Base-by-base conservation (phyloP, 2,797 vertebrate species). In the Siniperca obscura region DNA sequence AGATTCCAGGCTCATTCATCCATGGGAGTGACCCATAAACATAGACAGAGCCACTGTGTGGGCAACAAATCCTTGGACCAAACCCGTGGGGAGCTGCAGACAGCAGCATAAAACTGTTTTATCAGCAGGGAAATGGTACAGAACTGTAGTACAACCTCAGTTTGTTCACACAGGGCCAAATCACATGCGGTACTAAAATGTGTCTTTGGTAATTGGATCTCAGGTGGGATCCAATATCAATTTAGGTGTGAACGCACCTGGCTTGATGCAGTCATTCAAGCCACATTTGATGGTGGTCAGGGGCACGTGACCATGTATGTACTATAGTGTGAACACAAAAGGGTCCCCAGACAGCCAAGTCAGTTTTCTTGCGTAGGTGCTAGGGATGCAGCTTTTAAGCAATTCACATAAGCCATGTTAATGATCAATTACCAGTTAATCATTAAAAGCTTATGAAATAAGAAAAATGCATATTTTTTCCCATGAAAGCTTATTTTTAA, bases 21-120 rank as follows among this genome's bases (percentile, higher is more conserved):
- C 74, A 22, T 19, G 78, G 77, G 84, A 50, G 71, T 50, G 73
- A 81, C 38, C 80, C 76, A 83, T 74, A 70, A 78, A 79, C 66
- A 53, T 78, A 80, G 70, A 56, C 19, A 48, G 75, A 85, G 67
- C 66, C 71, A 65, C 53, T 56, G 70, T 74, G 66, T 76, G 70
- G 82, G 74, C 21, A 50, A 25, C 55, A 70, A 48, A 76, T 71
- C 78, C 52, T 19, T 19, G 53, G 69, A 73, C 46, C 12, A 16
- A 55, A 22, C 60, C 76, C 69, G 13, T 0, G 1, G 22, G 44
- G 57, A 65, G 34, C 80, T 70, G 55, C 73, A 44, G 48, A 64
- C 11, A 21, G 30, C 67, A 78, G 38, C 46, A 38, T 75, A 9
- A 56, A 71, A 61, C 69, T 13, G 36, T 77, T 78, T 62, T 13